Evolutionary conservation across 2,888 invertebrate genomes (phyloP), one percentile per base, ranked within the genome.

Genomic region (Stenotaenia linearis): DNA sequence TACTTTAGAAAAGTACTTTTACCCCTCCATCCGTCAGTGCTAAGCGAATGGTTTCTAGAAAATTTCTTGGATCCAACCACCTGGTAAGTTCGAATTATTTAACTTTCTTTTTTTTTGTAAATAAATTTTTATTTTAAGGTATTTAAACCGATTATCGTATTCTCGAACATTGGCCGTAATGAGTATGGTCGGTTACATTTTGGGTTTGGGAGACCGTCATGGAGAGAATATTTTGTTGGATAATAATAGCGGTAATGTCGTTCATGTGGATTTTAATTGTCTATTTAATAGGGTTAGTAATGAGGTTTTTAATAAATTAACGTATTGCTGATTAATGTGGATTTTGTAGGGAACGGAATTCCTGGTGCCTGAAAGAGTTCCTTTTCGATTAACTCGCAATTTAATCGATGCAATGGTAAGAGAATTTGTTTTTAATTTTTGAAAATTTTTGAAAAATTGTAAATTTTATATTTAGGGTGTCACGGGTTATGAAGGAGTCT

Each of bases 251-350:
- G 99, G 99, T 0, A 97, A 98, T 85, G 91, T 93, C 0, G 93
- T 99, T 0, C 99, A 99, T 86, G 98, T 99, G 0, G 99, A 99
- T 87, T 98, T 98, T 86, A 98, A 97, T 87, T 97, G 97, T 85
- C 88, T 99, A 18, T 99, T 99, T 87, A 98, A 99, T 87, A 93
- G 89, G 92, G 95, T 80, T 56, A 75, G 28, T 75, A 4, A 7
- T 6, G 3, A 9, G 18, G 9, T 69, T 69, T 10, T 40, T 15
- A 40, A 40, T 4, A 56, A 21, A 56, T 56, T 56, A 56, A 4
- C 56, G 10, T 23, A 69, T 69, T 25, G 21, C 9, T 30, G 30
- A 79, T 80, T 81, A n/a, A n/a, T n/a, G n/a, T n/a, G n/a, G n/a
- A n/a, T 78, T 0, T 83, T 85, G 80, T 82, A 89, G 90, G 92